phyloP scores from a whole-genome alignment of 1,140 invertebrate species.

The Carcinoscorpius rotundicauda region DNA sequence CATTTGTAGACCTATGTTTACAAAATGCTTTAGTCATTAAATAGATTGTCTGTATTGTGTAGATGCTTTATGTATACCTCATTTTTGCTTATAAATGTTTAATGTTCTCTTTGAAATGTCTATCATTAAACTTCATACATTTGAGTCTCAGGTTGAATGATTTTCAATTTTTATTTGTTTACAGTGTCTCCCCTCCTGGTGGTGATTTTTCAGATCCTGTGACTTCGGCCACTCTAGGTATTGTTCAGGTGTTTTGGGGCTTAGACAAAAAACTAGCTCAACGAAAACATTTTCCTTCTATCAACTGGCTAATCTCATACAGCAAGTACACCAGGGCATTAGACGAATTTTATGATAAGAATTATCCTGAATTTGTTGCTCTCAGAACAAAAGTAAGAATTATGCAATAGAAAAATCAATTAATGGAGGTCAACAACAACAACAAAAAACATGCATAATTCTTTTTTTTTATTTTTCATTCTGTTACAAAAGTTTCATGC shows the following conservation, averaged over 20 bases:
- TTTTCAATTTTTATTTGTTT: slow-evolving; percentile 12
- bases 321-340: slow-evolving; percentile 96
- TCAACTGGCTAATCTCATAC: slow-evolving; percentile 99
- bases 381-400: slow-evolving; percentile 39
- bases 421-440: too few species aligned
- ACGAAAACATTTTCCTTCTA: slow-evolving; percentile 98
- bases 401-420: background rate
- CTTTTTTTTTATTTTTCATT: background rate
- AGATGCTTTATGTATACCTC: too few species aligned
- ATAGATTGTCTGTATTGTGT: too few species aligned
- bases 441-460: background rate
- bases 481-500: background rate
- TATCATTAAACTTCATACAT: too few species aligned
- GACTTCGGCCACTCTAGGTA: slow-evolving; percentile 96
- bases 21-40: too few species aligned
- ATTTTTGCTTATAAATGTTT: too few species aligned
- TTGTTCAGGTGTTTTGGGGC: slow-evolving; percentile 98
- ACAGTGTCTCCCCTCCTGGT: slow-evolving; percentile 89
- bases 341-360: slow-evolving; percentile 99
- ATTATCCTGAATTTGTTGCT: slow-evolving; percentile 97
- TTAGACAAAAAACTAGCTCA: slow-evolving; percentile 99
- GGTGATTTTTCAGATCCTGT: slow-evolving; percentile 99
- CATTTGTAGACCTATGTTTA: too few species aligned
- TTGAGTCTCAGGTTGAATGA: background rate
- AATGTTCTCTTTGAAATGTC: too few species aligned